Base-by-base conservation (phyloP, 2,888 invertebrate genomes). In the Brachyptera risi region DNA sequence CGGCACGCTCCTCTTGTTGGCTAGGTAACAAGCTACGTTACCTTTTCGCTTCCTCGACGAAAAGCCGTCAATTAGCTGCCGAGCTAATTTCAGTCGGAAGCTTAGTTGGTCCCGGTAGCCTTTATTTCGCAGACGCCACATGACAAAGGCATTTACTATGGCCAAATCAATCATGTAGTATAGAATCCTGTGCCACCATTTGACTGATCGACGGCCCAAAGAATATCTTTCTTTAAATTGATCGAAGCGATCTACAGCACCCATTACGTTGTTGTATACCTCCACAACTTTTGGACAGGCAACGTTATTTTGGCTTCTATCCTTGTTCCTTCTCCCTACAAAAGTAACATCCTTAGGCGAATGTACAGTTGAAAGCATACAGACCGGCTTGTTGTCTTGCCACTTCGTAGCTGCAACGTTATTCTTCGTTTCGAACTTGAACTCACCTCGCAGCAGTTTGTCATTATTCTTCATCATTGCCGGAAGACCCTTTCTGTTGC, bases 201-300 rank as follows among this genome's bases (percentile, higher is more conserved):
- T 60, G 23, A 60, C 19, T n/a, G 56, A 42, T 21, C 59, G 37
- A 15, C 56, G 35, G 27, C 60, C 54, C 15, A 60, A 17, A 38
- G 60, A 21, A 42, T 60, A 54, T 15, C 54, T 24, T 21, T 59
- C 38, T 35, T 54, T 56, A 26, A 51, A 17, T 23, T 60, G 60
- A 24, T 60, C 60, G 27, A 60, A 60, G 5, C 60, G 15, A 40
- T 51, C 51, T 13, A 56, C 60, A 17, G 38, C 60, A 54, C 60
- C 60, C 60, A 56, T 56, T 13, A 51, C 56, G 3, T 24, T 38
- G 37, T 60, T 60, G 44, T 60, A 54, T 15, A 23, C 21, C 21
- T 60, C 40, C 13, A 60, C 60, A 51, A 51, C 56, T 26, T 23
- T 38, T 40, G 54, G 60, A 21, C 31, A 56, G 19, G 37, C 23